Evolutionary conservation across 2,113 vertebrate genomes (phyloP).

Genomic region (Fregetta grallaria): DNA sequence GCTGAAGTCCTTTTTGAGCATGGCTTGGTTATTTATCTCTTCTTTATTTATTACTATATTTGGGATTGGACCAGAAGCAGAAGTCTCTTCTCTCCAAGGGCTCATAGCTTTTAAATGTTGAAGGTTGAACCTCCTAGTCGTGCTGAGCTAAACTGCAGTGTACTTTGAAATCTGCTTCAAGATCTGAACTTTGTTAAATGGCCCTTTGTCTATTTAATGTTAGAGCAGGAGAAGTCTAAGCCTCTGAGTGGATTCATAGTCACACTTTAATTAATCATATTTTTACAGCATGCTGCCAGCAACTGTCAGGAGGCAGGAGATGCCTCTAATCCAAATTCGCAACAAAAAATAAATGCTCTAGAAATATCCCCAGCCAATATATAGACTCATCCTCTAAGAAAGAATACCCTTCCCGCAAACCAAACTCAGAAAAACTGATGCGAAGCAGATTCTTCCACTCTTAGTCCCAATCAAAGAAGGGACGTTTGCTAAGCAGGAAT

Average conservation of each 20-base stretch:
- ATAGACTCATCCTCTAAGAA: not conserved
- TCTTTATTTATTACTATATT: not conserved
- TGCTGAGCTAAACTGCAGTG: not conserved
- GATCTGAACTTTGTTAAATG: slow-evolving; percentile 8
- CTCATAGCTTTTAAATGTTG: not conserved
- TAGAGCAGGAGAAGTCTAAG: not conserved
- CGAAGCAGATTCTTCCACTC: not conserved
- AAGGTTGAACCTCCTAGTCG: not conserved
- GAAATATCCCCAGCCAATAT: not conserved
- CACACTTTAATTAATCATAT: slow-evolving; percentile 57
- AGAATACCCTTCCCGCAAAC: not conserved
- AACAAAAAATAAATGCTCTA: not conserved
- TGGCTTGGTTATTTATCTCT: not conserved
- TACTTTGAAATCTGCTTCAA: not conserved
- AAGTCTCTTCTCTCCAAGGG: not conserved
- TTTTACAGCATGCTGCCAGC: slow-evolving; percentile 28
- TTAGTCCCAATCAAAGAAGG: not conserved
- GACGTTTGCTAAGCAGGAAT: fast-evolving
- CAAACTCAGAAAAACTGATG: not conserved
- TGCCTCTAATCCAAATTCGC: slow-evolving; percentile 38
- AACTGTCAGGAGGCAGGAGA: slow-evolving; percentile 17
- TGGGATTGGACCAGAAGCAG: not conserved
- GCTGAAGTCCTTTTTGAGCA: not conserved
- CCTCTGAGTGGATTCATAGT: slow-evolving; percentile 37
- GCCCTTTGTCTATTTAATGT: not conserved